Evolutionary conservation across 2,888 invertebrate genomes (phyloP).

Genomic region (Pilophorus perplexus): DNA sequence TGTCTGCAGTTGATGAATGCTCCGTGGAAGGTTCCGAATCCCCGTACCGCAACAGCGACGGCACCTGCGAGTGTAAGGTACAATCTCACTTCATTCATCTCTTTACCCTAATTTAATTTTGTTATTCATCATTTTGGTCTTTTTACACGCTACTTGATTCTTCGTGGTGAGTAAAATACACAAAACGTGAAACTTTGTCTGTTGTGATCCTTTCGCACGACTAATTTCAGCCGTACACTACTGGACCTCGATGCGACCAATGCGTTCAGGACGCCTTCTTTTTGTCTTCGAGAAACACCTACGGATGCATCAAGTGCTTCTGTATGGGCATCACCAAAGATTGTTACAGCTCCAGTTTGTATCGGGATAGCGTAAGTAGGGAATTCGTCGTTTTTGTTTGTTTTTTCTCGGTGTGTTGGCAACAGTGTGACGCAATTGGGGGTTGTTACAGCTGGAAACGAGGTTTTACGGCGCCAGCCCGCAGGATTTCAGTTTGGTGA

Average conservation of each 20-base stretch:
- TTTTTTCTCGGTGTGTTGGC: background rate
- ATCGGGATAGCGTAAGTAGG: slow-evolving; percentile 62
- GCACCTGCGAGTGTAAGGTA: slow-evolving; percentile 31
- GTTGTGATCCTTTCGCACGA: background rate
- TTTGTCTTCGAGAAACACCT: slow-evolving; percentile 70
- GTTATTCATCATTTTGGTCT: background rate
- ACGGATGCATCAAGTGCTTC: slow-evolving; percentile 94
- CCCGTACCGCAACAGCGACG: background rate
- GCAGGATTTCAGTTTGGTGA: slow-evolving; percentile 45
- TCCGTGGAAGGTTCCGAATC: slow-evolving; percentile 14
- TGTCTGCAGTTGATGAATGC: no score
- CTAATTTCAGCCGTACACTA: slow-evolving; percentile 61
- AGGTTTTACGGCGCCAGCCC: slow-evolving; percentile 15
- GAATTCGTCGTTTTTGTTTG: background rate
- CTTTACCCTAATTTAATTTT: background rate
- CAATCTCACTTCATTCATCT: background rate
- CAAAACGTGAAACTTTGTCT: no score
- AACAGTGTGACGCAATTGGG: background rate
- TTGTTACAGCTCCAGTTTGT: slow-evolving; percentile 77
- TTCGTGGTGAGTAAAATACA: slow-evolving; percentile 23
- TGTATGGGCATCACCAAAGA: slow-evolving; percentile 83
- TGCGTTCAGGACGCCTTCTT: slow-evolving; percentile 84
- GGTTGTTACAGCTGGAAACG: slow-evolving; percentile 26
- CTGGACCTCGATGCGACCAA: slow-evolving; percentile 79
- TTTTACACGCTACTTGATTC: background rate